Percentiles rank a stretch among this genome's conserved stretches.
Conservation (phyloP, 2,797 vertebrate species). For the Labeo calbasu region DNA sequence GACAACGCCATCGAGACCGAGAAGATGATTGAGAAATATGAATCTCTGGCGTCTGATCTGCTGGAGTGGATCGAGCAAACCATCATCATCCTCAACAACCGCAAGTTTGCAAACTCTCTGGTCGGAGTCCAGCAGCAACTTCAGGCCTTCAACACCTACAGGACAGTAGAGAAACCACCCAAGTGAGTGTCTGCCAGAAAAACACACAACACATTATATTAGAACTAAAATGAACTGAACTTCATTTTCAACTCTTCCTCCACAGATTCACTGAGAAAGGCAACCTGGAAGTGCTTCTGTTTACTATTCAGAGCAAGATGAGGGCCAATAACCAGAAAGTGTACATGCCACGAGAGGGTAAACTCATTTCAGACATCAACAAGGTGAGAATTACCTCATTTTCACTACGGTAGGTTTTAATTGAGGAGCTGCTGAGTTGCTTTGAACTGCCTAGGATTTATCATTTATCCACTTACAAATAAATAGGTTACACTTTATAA, state of each 20-base stretch:
- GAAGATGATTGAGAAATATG: constrained; percentile 98
- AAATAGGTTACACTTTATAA: too few species aligned
- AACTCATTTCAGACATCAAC: constrained; percentile 97
- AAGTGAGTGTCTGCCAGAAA: constrained; percentile 80
- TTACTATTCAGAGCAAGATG: constrained; percentile 98
- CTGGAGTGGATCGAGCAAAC: constrained; percentile 99
- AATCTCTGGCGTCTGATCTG: constrained; percentile 94
- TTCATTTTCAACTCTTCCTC: not conserved
- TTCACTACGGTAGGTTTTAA: not conserved
- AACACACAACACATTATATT: not conserved
- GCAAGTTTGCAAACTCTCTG: constrained; percentile 96
- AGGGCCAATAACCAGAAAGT: constrained; percentile 97
- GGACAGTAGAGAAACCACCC: constrained; percentile 95
- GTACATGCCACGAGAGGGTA: constrained; percentile 93
- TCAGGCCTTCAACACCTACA: constrained; percentile 97
- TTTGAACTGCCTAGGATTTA: not conserved
- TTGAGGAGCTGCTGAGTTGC: not conserved
- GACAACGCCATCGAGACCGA: constrained; percentile 96
- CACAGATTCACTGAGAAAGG: constrained; percentile 94
- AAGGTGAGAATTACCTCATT: constrained; percentile 77
- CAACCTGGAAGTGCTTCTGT: constrained; percentile 93
- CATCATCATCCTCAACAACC: constrained; percentile 97
- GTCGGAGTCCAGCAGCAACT: constrained; percentile 96
- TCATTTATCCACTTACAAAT: not conserved
- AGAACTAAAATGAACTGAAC: not conserved